These are phyloP conservation scores for Lytechinus variegatus DNA, from an alignment of 35 echinoderm and acorn worm genomes.

Conservation along the genomic window DNA sequence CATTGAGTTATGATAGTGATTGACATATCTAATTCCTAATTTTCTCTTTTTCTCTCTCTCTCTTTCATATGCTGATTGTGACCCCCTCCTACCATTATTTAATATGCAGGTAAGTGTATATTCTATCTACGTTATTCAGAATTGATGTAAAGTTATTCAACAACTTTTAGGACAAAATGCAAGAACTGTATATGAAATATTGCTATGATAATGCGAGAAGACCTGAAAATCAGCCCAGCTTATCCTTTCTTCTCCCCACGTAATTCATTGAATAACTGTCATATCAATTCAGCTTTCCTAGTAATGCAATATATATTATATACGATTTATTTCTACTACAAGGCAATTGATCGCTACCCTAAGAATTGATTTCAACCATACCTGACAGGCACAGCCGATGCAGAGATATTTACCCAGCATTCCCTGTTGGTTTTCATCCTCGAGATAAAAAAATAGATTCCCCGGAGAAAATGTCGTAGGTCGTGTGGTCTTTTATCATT, in stretches of 20 bases:
- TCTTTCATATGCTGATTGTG: not conserved
- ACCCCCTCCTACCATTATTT: not conserved
- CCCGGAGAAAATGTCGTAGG: not conserved
- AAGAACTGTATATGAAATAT: too few species aligned
- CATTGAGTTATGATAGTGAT: too few species aligned
- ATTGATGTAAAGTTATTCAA: too few species aligned
- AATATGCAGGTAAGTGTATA: not conserved
- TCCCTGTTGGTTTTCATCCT: not conserved
- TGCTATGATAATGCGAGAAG: too few species aligned
- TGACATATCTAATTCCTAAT: not conserved
- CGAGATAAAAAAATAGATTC: not conserved
- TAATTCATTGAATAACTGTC: not conserved
- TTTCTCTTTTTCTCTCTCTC: not conserved
- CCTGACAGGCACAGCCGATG: not conserved
- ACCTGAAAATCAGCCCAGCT: not conserved
- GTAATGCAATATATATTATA: too few species aligned
- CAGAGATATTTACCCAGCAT: not conserved
- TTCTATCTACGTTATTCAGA: too few species aligned
- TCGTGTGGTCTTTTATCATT: not conserved
- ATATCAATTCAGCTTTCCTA: not conserved
- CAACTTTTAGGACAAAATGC: too few species aligned
- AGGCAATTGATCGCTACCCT: not conserved
- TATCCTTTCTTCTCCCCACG: not conserved
- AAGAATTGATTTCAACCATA: not conserved
- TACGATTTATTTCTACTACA: not conserved